Conservation (phyloP, 2,113 vertebrate genomes). For the Empidonax alnorum region DNA sequence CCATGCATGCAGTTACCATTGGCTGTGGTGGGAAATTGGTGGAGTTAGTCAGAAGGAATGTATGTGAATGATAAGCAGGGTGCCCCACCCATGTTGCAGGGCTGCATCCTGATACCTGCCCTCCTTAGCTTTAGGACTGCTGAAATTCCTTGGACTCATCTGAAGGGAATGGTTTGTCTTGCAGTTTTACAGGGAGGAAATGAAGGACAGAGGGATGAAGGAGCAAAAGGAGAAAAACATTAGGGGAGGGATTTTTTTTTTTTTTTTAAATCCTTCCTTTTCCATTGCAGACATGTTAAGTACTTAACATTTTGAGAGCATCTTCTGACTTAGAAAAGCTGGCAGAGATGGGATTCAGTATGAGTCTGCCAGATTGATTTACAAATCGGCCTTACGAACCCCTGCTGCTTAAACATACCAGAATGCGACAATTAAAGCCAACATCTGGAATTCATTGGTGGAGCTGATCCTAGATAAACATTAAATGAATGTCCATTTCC, state of each 20-base stretch:
- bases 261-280: not conserved
- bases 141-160: not conserved
- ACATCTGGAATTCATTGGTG: constrained; percentile 86
- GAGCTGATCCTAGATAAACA: constrained; percentile 78
- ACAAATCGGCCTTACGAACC: constrained; percentile 68
- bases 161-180: not conserved
- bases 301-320: constrained; percentile 59
- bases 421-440: constrained; percentile 73
- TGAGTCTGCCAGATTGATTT: constrained; percentile 78
- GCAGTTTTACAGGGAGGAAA: not conserved
- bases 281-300: not conserved
- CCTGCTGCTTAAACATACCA: constrained; percentile 68
- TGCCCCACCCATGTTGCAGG: not conserved
- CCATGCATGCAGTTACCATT: not conserved
- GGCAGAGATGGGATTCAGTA: constrained; percentile 38
- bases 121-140: not conserved
- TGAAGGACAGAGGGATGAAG: not conserved
- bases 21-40: not conserved
- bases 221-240: not conserved
- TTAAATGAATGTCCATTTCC: constrained; percentile 75
- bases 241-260: not conserved
- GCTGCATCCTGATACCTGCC: not conserved
- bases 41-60: not conserved
- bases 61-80: not conserved
- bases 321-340: constrained; percentile 57